Conservation (phyloP, 2,888 invertebrate genomes). For the Athetis lepigone region DNA sequence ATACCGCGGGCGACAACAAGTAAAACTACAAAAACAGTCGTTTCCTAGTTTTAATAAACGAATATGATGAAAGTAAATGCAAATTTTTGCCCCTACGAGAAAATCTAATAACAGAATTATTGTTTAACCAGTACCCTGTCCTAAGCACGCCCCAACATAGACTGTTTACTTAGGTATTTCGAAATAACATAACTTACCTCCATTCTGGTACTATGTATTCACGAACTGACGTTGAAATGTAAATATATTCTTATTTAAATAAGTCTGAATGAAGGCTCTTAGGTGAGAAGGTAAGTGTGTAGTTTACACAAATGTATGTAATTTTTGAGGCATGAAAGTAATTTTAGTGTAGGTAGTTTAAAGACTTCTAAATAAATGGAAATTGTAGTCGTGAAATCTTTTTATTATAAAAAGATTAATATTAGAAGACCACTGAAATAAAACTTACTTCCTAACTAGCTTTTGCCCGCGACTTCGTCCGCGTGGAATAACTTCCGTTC, state of each 20-base stretch:
- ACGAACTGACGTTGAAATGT: constrained; percentile 9
- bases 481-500: too few relatives aligned
- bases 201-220: constrained; percentile 45
- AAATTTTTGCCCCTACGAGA: constrained; percentile 62
- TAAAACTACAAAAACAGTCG: too few relatives aligned
- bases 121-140: constrained; percentile 70
- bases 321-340: too few relatives aligned
- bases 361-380: too few relatives aligned
- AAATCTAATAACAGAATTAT: constrained; percentile 77
- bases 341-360: neutral
- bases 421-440: too few relatives aligned
- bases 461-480: too few relatives aligned
- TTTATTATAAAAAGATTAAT: too few relatives aligned
- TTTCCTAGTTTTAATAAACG: constrained; percentile 11
- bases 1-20: too few relatives aligned
- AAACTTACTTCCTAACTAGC: too few relatives aligned
- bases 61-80: constrained; percentile 42
- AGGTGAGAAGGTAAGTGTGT: neutral
- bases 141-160: constrained; percentile 67
- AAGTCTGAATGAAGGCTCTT: neutral
- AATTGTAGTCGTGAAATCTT: too few relatives aligned
- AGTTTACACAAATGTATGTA: neutral
- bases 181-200: constrained; percentile 73
- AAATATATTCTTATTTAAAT: constrained; percentile 10
- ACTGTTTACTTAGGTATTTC: constrained; percentile 76